Evolutionary conservation across 1,140 invertebrate genomes (phyloP).

Genomic region (Caenorhabditis inopinata): DNA sequence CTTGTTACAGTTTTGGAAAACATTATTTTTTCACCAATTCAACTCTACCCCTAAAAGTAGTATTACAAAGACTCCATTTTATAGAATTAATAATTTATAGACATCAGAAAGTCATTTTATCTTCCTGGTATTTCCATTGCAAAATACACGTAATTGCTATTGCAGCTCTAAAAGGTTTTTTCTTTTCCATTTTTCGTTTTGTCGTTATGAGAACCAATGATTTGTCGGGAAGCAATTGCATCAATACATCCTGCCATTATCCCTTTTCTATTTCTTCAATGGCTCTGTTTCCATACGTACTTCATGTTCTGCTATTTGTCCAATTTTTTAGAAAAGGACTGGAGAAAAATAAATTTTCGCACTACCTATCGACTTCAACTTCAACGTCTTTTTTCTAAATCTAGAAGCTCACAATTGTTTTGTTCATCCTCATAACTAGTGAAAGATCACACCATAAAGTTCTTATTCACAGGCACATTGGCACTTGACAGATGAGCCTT

Average conservation of each 20-base stretch:
- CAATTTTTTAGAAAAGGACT: neutral
- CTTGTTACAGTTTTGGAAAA: too few species aligned
- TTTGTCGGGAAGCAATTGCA: conserved; percentile 33
- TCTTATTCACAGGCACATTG: conserved; percentile 23
- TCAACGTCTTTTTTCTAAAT: neutral
- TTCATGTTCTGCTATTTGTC: neutral
- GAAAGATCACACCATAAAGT: conserved; percentile 17
- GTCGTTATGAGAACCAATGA: conserved; percentile 32
- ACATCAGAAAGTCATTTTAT: neutral
- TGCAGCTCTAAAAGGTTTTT: conserved; percentile 20
- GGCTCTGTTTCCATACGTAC: conserved; percentile 5
- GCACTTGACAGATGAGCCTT: conserved; percentile 30
- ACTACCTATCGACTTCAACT: neutral
- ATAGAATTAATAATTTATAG: too few species aligned
- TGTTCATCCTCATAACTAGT: neutral
- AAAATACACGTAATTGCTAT: neutral
- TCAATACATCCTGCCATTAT: conserved; percentile 33
- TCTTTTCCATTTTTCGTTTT: neutral
- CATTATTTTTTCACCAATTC: too few species aligned
- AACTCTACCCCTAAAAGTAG: too few species aligned
- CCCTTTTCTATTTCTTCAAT: neutral
- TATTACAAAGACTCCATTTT: too few species aligned
- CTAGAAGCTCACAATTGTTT: too few species aligned
- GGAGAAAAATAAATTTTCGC: neutral
- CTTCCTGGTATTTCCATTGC: neutral